Conservation (phyloP, 2,888 invertebrate species). For the Bibio marci region DNA sequence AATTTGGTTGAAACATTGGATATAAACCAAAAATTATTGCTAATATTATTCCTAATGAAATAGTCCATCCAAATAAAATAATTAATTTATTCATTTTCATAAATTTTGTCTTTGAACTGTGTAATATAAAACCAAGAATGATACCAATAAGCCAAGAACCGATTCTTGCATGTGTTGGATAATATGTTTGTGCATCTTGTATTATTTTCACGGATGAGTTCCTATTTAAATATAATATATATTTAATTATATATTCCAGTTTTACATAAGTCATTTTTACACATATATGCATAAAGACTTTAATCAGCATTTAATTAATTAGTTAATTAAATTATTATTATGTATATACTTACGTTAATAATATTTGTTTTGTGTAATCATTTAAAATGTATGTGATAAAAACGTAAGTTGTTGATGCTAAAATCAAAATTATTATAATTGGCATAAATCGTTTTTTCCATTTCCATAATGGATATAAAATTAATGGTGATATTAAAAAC, state of each 20-base stretch:
- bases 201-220: too few relatives aligned
- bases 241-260: too few relatives aligned
- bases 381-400: too few relatives aligned
- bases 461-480: conserved; percentile 10
- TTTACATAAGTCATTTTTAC: too few relatives aligned
- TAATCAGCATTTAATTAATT: too few relatives aligned
- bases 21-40: conserved; percentile 23
- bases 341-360: too few relatives aligned
- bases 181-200: too few relatives aligned
- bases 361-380: too few relatives aligned
- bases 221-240: too few relatives aligned
- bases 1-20: conserved; percentile 20
- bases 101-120: conserved; percentile 20
- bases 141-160: conserved; percentile 28
- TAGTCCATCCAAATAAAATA: conserved; percentile 19
- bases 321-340: too few relatives aligned
- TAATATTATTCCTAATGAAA: conserved; percentile 20
- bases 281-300: too few relatives aligned
- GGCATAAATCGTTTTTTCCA: conserved; percentile 2
- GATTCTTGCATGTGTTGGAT: conserved; percentile 26
- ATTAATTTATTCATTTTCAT: conserved; percentile 18
- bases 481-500: conserved; percentile 10
- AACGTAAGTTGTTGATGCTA: not conserved
- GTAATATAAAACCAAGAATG: conserved; percentile 25
- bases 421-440: not conserved